Evolutionary conservation across 2,888 invertebrate genomes (phyloP), one percentile per base, ranked within the genome.

Genomic region (Euphydryas editha): DNA sequence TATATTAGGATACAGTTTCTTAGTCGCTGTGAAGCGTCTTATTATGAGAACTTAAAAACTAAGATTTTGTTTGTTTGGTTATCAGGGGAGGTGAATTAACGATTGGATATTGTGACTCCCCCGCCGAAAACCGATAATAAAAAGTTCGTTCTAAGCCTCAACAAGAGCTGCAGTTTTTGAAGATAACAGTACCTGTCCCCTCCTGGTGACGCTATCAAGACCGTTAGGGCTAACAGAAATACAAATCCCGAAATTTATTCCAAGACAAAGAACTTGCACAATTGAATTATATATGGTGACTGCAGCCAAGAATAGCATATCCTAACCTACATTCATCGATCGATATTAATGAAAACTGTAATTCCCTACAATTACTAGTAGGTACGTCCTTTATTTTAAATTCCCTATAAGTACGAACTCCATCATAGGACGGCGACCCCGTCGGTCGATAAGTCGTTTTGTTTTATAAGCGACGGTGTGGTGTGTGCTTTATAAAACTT

Each of bases 351-450:
- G 58, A 49, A 65, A 44, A 58, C 42, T 56, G 49, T 51, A 24
- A 55, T 30, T 30, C 8, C 6, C 30, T 4, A 7, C 30, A 1
- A 30, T 8, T 30, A 44, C 39, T 63, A 63, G 51, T 59, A 62
- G 15, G 56, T 65, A 61, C 39, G 60, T 55, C 17, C 44, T 59
- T 70, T 47, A 63, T 69, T 68, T 66, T 64, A 65, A 67, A 66
- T 73, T 74, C 67, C 67, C 44, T 65, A 51, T 42, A 51, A 59
- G 59, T 54, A 78, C 77, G 78, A 83, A 78, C 42, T 18, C 55
- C 61, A 88, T 88, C 89, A 88, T 86, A 83, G 89, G 84, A 76
- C 87, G 79, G 80, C 81, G 88, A 90, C 85, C 89, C 77, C 75
- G 69, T 62, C 72, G 75, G 72, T 76, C 81, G 88, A 84, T 89